phyloP scores from a whole-genome alignment of 2,888 invertebrate genomes.

The Hemaris fuciformis region DNA sequence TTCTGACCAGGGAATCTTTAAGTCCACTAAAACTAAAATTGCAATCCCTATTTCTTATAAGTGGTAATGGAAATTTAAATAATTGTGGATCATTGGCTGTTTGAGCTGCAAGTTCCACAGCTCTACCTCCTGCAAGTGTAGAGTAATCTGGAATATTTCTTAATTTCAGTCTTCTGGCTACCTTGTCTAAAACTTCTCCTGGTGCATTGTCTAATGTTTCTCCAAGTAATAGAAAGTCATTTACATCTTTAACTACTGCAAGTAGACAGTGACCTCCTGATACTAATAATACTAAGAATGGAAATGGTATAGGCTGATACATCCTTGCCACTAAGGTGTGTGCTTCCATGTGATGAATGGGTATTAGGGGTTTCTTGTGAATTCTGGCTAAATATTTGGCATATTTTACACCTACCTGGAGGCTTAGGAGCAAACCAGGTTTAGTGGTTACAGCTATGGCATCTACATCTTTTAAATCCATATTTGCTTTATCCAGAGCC shows the following conservation, averaged over 20 bases:
- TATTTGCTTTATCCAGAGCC: constrained; percentile 83
- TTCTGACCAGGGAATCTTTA: constrained; percentile 81
- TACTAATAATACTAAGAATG: constrained; percentile 93
- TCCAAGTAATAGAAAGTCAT: constrained; percentile 91
- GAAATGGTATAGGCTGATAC: constrained; percentile 87
- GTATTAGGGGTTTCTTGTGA: constrained; percentile 91
- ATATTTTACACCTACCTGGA: constrained; percentile 90
- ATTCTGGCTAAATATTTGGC: constrained; percentile 87
- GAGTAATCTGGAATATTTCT: constrained; percentile 88
- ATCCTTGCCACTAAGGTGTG: constrained; percentile 95
- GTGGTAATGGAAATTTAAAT: constrained; percentile 85
- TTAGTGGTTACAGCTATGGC: constrained; percentile 95
- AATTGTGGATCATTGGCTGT: constrained; percentile 83
- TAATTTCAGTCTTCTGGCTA: constrained; percentile 91
- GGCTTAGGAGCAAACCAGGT: constrained; percentile 91
- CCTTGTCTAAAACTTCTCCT: constrained; percentile 97
- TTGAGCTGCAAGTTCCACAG: constrained; percentile 90
- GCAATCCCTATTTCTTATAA: constrained; percentile 86
- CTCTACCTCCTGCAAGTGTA: constrained; percentile 90
- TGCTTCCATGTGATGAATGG: constrained; percentile 99
- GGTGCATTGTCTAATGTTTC: constrained; percentile 92
- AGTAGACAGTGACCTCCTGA: constrained; percentile 97
- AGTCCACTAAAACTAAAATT: constrained; percentile 96
- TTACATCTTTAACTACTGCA: constrained; percentile 86
- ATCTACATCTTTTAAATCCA: constrained; percentile 85